Evolutionary conservation across 2,888 invertebrate genomes (phyloP), one percentile per base, ranked within the genome.

Genomic region (Melieria crassipennis): DNA sequence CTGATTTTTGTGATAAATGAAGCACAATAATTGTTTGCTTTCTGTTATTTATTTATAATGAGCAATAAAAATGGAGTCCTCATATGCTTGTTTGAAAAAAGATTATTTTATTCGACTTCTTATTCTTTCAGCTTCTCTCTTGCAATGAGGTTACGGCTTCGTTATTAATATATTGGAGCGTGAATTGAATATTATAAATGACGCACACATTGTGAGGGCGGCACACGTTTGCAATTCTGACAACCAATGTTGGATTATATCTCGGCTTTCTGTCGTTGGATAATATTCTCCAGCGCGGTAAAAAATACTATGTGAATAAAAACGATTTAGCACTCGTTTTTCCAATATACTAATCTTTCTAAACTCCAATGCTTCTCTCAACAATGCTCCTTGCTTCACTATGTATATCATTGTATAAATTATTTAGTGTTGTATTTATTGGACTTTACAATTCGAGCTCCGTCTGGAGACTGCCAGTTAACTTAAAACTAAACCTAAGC

Each of bases 81-180:
- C 42, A 57, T 42, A 57, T 45, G n/a, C n/a, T 45, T 61, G 61
- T 11, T 5, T 16, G 16, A 16, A 16, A 61, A 61, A 61, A n/a
- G 16, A n/a, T n/a, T 61, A 45, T 45, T 61, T 61, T 45, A 61
- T 10, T 11, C 61, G 43, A 45, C 47, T 61, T 61, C 45, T 61
- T 43, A 61, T 61, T 61, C 61, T 61, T 45, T 61, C 61, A 43
- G 45, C 45, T 47, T 61, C 45, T 60, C n/a, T 61, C 61, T 61
- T 61, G 61, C 13, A n/a, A n/a, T 45, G 61, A 61, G 47, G 61
- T 45, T 11, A 30, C 42, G 5, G 10, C 45, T 43, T 4, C 60
- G 45, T 60, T 60, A 60, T 9, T 43, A 10, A 9, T 16, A 1
- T 16, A 0, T 16, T 16, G 16, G 16, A 1, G 16, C 16, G 16